Conservation (phyloP, 1,140 invertebrate species). For the Drosophila nigromelanica region DNA sequence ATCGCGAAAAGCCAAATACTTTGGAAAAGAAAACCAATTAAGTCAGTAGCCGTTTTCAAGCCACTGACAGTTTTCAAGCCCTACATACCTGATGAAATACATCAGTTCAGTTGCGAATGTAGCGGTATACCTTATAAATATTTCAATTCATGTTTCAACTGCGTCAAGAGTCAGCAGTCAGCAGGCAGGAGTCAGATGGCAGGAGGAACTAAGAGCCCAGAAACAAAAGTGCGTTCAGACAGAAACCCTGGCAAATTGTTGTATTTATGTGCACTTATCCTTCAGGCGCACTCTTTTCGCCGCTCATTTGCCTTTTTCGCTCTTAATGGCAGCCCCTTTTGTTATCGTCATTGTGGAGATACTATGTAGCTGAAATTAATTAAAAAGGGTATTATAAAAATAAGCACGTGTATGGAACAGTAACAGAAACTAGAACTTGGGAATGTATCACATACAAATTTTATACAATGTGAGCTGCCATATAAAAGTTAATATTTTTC, state of each 20-base stretch:
- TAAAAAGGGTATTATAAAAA: conserved; percentile 3
- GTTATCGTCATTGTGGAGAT: conserved; percentile 43
- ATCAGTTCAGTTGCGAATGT: neutral
- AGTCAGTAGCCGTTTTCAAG: neutral
- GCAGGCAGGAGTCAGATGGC: neutral
- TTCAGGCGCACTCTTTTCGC: conserved; percentile 51
- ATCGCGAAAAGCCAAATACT: conserved; percentile 4
- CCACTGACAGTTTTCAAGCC: conserved; percentile 11
- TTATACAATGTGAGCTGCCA: no score
- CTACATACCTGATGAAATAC: conserved; percentile 3
- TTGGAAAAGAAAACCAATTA: neutral
- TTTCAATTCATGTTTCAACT: conserved; percentile 69
- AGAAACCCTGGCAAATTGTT: conserved; percentile 50
- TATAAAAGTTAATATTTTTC: no score
- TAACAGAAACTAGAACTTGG: neutral
- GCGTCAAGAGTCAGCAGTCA: neutral
- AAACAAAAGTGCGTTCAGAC: conserved; percentile 14
- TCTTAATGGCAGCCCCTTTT: conserved; percentile 64
- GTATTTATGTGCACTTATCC: conserved; percentile 51
- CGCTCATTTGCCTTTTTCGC: conserved; percentile 55
- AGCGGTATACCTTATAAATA: conserved; percentile 52
- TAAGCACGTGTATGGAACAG: neutral
- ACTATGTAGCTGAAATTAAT: conserved; percentile 29
- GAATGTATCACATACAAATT: no score
- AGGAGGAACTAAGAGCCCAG: conserved; percentile 10